Evolutionary conservation across 2,113 vertebrate genomes (phyloP), one percentile per base, ranked within the genome.

Genomic region (Vimba vimba): DNA sequence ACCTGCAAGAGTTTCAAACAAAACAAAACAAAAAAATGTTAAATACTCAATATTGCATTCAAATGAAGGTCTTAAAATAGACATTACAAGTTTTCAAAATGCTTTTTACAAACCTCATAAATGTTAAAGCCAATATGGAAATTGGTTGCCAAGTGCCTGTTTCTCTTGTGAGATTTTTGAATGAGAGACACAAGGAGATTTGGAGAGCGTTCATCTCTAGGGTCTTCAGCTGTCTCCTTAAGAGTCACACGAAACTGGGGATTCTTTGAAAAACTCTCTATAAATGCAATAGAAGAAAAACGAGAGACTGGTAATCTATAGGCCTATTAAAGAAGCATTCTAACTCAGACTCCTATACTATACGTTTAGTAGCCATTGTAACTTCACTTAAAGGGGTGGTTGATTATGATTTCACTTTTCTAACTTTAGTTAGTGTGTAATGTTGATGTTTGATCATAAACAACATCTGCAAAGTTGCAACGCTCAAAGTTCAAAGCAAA

Each of bases 121-220:
- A 95, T 59, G 7, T 66, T 62, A 69, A 94, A 90, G 19, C 94
- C 94, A 15, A 94, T 94, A 80, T 89, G 57, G 3, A 89, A 33
- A 43, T 88, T 91, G 9, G 89, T 2, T 0, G 82, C 85, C 69
- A 91, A 59, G 43, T 21, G 88, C 50, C 94, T 87, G 87, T 91
- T 88, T 79, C 90, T 89, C 68, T 92, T 93, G 86, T 92, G 90
- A 1, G 92, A 90, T 87, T 94, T 94, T 87, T 95, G 94, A 88
- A 94, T 90, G 30, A 95, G 91, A 83, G 94, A 92, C 73, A 95
- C 86, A 10, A 94, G 36, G 4, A 91, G 88, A 85, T 94, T 94
- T 47, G 78, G 59, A 66, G 47, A 1, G 78, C 11, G 17, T 85
- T 45, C 27, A 9, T 0, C 8, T 36, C 39, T 15, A 11, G 59